A percentile compares a stretch with the other conserved stretches of the same genome.
Evolutionary conservation across 1,140 invertebrate genomes (phyloP).

Genomic region (Spodoptera litura): DNA sequence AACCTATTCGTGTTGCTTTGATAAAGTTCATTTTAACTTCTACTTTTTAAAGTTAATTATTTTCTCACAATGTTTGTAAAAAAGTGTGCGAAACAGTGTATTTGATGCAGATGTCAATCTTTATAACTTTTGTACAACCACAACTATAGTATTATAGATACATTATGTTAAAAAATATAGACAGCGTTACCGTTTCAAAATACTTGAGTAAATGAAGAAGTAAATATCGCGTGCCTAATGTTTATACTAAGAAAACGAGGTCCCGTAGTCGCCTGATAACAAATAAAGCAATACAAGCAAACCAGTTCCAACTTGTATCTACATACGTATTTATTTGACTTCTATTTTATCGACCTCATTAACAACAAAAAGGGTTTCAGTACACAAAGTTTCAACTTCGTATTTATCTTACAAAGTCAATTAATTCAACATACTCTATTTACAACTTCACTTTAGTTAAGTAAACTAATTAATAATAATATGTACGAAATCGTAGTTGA

Average conservation of each 20-base stretch:
- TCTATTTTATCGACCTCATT: slow-evolving; percentile 32
- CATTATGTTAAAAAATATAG: neutral
- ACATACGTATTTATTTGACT: slow-evolving; percentile 9
- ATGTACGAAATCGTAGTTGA: neutral
- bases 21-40: no score
- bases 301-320: slow-evolving; percentile 30
- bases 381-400: slow-evolving; percentile 12
- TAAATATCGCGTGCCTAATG: slow-evolving; percentile 30
- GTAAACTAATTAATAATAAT: slow-evolving; percentile 18
- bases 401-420: slow-evolving; percentile 28
- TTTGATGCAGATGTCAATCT: no score
- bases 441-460: slow-evolving; percentile 9
- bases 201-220: slow-evolving; percentile 15
- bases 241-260: slow-evolving; percentile 20
- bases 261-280: slow-evolving; percentile 39
- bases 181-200: neutral
- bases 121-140: no score
- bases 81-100: no score
- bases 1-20: no score
- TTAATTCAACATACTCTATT: slow-evolving; percentile 16
- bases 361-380: slow-evolving; percentile 26
- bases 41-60: no score
- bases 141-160: neutral
- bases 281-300: slow-evolving; percentile 35
- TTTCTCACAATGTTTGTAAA: no score